Percentiles rank a stretch among this genome's conserved stretches.
Conservation (phyloP, 2,888 invertebrate genomes). For the Drosophila phalerata region DNA sequence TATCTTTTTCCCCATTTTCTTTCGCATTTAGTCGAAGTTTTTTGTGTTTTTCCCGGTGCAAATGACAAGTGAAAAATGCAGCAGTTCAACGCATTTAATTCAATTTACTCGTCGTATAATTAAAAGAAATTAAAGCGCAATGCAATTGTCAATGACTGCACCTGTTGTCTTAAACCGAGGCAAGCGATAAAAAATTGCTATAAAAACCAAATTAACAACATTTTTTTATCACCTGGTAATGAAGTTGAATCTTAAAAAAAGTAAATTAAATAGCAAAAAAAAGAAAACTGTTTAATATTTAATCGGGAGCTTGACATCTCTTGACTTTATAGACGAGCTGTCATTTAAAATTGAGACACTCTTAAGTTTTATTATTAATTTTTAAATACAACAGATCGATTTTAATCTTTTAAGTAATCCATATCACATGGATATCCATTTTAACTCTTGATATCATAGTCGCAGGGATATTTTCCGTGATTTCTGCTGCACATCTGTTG, state of each 20-base stretch:
- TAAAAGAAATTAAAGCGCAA: constrained; percentile 70
- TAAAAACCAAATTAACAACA: constrained; percentile 14
- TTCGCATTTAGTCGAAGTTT: neutral
- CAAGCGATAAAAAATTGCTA: neutral
- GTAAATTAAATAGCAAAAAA: neutral
- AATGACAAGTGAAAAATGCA: constrained; percentile 33
- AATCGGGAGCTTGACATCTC: neutral
- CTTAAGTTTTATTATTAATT: neutral
- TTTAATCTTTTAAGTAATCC: no score
- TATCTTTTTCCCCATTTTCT: constrained; percentile 10
- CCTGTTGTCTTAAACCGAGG: constrained; percentile 27
- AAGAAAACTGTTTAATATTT: neutral
- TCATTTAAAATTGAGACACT: neutral
- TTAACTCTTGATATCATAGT: neutral
- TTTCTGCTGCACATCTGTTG: neutral
- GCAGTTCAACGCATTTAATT: constrained; percentile 49
- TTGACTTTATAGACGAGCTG: neutral
- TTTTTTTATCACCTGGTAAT: constrained; percentile 3
- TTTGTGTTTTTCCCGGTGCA: constrained; percentile 19
- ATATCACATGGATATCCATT: no score
- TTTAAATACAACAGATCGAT: no score
- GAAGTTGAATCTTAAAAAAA: constrained; percentile 1
- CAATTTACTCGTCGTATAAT: constrained; percentile 66
- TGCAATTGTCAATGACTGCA: constrained; percentile 47
- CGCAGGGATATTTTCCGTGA: neutral